Evolutionary conservation across 1,140 invertebrate species (phyloP), one percentile per base, ranked within the genome.

Genomic region (Calephelis virginiensis): DNA sequence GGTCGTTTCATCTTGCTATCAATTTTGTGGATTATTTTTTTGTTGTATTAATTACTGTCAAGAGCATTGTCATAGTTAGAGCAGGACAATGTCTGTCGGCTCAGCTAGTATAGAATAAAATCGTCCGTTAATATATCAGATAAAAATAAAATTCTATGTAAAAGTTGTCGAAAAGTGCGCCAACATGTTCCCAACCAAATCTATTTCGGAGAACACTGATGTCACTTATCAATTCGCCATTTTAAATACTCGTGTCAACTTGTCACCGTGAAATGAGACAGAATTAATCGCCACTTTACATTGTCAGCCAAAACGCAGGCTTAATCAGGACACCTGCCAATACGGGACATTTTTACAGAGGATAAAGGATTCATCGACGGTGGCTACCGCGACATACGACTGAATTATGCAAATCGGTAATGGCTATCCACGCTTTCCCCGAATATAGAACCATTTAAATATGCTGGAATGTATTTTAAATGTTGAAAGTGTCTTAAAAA

Each of bases 351-450:
- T 85, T 81, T 80, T 76, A 78, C 72, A 67, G 64, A 72, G 68
- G 73, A 78, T 90, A 83, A 90, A 90, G 81, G 77, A 89, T 90
- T 89, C 83, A 88, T 75, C 66, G 74, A 69, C 74, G 74, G 74
- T 77, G 77, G 69, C 78, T 76, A 80, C 75, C 71, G 76, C 78
- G 76, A 65, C 80, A 79, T 72, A 67, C 74, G 50, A 70, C 73
- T 90, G 81, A 90, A 90, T 85, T 87, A 90, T 90, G 86, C 87
- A 90, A 76, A 83, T 82, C 76, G 77, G 75, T 89, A 90, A 90
- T 90, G 83, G 87, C 81, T 82, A 77, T 76, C 66, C 77, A 63
- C 72, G 69, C 71, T 79, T 81, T 28, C 56, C 40, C 40, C 8
- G 43, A 62, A 67, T 68, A 73, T 68, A 71, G 69, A 63, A 45